A percentile compares a stretch with the other conserved stretches of the same genome.
phyloP scores from a whole-genome alignment of 2,113 vertebrate genomes.

The Epinephelus fuscoguttatus region DNA sequence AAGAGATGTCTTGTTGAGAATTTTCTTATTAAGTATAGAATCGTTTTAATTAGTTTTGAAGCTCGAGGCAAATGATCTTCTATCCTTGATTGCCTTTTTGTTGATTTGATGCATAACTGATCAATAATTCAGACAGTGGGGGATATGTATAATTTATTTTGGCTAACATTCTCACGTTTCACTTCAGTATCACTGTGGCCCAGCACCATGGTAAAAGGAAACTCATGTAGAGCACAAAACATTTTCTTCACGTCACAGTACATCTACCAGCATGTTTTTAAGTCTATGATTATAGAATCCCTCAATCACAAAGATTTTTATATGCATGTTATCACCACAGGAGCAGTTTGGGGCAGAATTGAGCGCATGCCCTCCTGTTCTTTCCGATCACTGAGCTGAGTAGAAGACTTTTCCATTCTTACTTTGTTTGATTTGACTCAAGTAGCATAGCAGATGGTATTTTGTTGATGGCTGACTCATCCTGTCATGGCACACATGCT shows the following conservation, averaged over 20 bases:
- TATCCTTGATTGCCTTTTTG: conserved; percentile 25
- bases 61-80: conserved; percentile 11
- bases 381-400: not conserved
- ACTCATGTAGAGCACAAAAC: not conserved
- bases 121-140: conserved; percentile 64
- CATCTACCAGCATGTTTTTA: not conserved
- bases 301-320: not conserved
- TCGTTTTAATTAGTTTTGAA: conserved; percentile 22
- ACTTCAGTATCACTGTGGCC: conserved; percentile 38
- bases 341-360: not conserved
- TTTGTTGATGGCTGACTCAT: conserved; percentile 22
- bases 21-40: not conserved
- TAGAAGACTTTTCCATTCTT: not conserved
- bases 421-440: not conserved
- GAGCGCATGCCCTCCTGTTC: not conserved
- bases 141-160: conserved; percentile 61
- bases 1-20: not conserved
- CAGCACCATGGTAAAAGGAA: conserved; percentile 25
- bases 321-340: not conserved
- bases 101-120: conserved; percentile 34
- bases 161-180: conserved; percentile 63
- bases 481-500: not conserved
- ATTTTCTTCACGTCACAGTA: not conserved
- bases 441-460: conserved; percentile 1
- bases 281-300: not conserved